Base-by-base conservation (phyloP, 2,113 vertebrate genomes). In the Nycticryphes semicollaris region DNA sequence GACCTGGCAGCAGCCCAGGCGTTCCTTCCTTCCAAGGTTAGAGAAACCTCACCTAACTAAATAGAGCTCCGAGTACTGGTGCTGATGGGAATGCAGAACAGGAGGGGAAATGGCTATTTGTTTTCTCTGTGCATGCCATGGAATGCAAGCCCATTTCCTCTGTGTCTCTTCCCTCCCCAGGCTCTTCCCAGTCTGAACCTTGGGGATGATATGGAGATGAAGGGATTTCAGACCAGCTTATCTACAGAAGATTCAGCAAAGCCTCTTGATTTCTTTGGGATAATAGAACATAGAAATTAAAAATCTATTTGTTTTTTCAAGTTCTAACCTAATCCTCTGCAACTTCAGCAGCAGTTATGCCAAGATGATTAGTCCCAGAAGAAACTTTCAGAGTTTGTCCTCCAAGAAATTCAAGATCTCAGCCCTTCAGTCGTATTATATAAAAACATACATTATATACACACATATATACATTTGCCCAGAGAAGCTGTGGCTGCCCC, bases 61-160 rank as follows among this genome's bases (percentile, higher is more conserved):
- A 96, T 84, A 98, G 95, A 94, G 90, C 86, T 93, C 74, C 80
- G 94, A 96, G 94, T 92, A 92, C 84, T 64, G 23, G 84, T 91
- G 60, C 84, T 89, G 89, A 93, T 96, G 86, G 88, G 96, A 97
- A 96, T 90, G 90, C 73, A 93, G 89, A 94, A 93, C 74, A 92
- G 89, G 90, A 97, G 95, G 92, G 96, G 97, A 97, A 98, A 96
- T 92, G 76, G 82, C 35, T 97, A 96, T 97, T 98, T 97, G 95
- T 97, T 94, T 96, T 97, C 96, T 96, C 96, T 95, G 87, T 60
- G n/a, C 91, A 97, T 81, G 84, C 97, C 66, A 41, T 93, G 94
- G 97, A 97, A 97, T 97, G 95, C 79, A 89, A 95, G 53, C 84
- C 97, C 93, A 93, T 97, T 98, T 98, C 97, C 97, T 98, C 92